These are phyloP conservation scores for Eleutherodactylus coqui DNA, from an alignment of 2,797 vertebrate species.

Conservation along the genomic window DNA sequence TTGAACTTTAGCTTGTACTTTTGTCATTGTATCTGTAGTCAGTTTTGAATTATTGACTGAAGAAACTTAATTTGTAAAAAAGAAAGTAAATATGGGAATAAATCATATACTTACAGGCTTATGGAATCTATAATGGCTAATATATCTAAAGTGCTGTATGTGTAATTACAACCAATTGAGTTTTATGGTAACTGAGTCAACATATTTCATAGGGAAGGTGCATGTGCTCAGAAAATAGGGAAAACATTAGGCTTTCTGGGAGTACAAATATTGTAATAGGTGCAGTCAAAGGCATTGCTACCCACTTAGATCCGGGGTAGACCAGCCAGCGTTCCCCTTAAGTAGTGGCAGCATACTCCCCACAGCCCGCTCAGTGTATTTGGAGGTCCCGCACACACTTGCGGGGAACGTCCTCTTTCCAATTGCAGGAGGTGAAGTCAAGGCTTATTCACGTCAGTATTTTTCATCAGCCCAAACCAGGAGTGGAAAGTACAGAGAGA, in stretches of 20 bases:
- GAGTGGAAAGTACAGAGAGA: no score
- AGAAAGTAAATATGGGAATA: constrained; percentile 5
- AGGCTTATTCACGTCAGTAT: no score
- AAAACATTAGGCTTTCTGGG: not conserved
- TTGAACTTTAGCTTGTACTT: constrained; percentile 29
- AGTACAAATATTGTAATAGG: not conserved
- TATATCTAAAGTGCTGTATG: not conserved
- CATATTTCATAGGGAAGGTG: not conserved
- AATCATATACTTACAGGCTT: not conserved
- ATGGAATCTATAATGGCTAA: not conserved
- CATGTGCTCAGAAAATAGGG: not conserved
- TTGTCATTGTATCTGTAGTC: constrained; percentile 17
- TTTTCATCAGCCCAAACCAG: no score
- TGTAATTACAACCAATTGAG: not conserved
- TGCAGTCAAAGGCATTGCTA: no score
- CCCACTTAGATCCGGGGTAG: no score
- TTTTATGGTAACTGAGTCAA: not conserved
- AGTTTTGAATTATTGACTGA: not conserved
- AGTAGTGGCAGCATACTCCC: no score
- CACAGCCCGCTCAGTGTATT: no score
- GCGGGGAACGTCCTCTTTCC: no score
- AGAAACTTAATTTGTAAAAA: not conserved
- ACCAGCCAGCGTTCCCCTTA: no score
- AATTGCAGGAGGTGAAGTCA: no score
- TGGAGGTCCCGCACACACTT: no score